Evolutionary conservation across 2,797 vertebrate species (phyloP).

Genomic region (Serranus cabrilla): DNA sequence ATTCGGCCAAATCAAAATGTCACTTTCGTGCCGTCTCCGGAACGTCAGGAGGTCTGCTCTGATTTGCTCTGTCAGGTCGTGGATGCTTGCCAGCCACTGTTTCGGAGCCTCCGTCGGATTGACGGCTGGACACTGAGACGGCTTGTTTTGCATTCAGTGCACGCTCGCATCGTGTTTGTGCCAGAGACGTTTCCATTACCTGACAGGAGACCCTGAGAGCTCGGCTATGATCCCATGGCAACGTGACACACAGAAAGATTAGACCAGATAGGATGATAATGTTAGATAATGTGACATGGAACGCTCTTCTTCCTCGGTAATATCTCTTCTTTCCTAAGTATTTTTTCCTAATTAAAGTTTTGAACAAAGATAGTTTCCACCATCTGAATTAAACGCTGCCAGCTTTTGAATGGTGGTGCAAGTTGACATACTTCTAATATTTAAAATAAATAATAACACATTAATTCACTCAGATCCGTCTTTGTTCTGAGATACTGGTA

Average conservation of each 20-base stretch:
- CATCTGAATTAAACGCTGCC: slow-evolving; percentile 1
- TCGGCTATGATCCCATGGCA: slow-evolving; percentile 57
- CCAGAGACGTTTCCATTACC: slow-evolving; percentile 69
- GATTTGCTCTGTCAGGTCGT: slow-evolving; percentile 55
- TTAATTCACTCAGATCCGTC: not conserved
- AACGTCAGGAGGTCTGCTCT: slow-evolving; percentile 49
- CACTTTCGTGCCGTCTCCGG: slow-evolving; percentile 45
- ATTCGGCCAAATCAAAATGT: slow-evolving; percentile 57
- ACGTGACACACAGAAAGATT: slow-evolving; percentile 56
- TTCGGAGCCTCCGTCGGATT: slow-evolving; percentile 30
- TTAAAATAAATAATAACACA: not conserved
- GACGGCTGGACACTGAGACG: slow-evolving; percentile 51
- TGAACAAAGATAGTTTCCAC: not conserved
- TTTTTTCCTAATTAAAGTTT: not conserved
- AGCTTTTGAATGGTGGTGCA: not conserved
- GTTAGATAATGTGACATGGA: slow-evolving; percentile 50
- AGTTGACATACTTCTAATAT: not conserved
- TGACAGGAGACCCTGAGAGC: slow-evolving; percentile 62
- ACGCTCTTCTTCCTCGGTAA: slow-evolving; percentile 15
- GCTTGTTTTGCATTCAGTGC: slow-evolving; percentile 66
- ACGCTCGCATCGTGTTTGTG: slow-evolving; percentile 60
- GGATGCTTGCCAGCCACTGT: slow-evolving; percentile 51
- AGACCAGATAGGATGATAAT: slow-evolving; percentile 52
- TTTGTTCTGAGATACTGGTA: not conserved
- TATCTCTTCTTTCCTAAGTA: slow-evolving; percentile 3